Percentiles rank a stretch among this genome's conserved stretches.
phyloP scores from a whole-genome alignment of 2,113 vertebrate genomes.

The Lethenteron reissneri region DNA sequence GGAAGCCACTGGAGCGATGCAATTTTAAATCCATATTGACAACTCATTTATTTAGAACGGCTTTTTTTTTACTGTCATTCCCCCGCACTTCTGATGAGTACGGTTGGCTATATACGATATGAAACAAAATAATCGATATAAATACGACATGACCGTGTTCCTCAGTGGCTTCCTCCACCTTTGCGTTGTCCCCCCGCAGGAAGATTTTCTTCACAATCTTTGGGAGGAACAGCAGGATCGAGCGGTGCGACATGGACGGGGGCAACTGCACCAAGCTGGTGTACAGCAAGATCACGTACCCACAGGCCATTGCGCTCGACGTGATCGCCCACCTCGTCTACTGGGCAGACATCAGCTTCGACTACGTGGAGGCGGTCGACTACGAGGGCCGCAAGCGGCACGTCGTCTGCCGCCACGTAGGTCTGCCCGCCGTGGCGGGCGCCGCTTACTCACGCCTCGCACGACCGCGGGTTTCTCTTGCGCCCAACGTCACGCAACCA shows the following conservation, averaged over 20 bases:
- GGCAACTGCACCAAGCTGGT: slow-evolving; percentile 1
- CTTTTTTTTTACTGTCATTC: too few species aligned
- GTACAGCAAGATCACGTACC: background rate
- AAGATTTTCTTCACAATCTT: background rate
- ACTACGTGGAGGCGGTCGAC: slow-evolving; percentile 1
- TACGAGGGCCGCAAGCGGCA: background rate
- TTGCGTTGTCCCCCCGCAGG: background rate
- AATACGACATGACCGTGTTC: too few species aligned
- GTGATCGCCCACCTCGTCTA: slow-evolving; percentile 5
- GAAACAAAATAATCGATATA: too few species aligned
- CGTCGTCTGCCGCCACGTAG: background rate
- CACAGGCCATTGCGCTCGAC: background rate
- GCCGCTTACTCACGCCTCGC: slow-evolving; percentile 10
- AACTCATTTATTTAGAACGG: too few species aligned
- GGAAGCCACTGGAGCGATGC: too few species aligned
- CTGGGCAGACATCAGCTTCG: background rate
- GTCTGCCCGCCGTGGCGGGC: background rate
- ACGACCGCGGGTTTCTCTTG: too few species aligned
- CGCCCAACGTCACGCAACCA: too few species aligned
- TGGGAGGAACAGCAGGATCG: slow-evolving; percentile 3
- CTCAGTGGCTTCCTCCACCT: too few species aligned
- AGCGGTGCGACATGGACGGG: background rate
- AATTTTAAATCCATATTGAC: too few species aligned
- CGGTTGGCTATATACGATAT: too few species aligned
- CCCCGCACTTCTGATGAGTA: too few species aligned